Base-by-base conservation (phyloP, 2,888 invertebrate species). In the Agriopis aurantiaria region DNA sequence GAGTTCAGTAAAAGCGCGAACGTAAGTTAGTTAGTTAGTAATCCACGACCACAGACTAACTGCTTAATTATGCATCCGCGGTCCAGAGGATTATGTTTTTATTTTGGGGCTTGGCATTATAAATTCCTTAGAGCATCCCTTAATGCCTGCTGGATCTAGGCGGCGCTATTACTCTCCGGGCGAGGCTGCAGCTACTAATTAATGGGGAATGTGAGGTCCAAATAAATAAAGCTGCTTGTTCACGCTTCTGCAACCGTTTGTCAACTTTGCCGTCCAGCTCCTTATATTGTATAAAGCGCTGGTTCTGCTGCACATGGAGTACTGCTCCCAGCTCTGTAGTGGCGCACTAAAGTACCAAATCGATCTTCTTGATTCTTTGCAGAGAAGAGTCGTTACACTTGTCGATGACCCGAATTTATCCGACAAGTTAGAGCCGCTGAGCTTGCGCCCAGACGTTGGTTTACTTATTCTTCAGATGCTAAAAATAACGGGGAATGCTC, bases 31-130 rank as follows among this genome's bases (percentile, higher is more conserved):
- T 71, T 66, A 75, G 68, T 75, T 72, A 65, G 77, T 87, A 88
- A 87, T 87, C 88, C 87, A 80, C 82, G 83, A 81, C 79, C 82
- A 76, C 85, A 80, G 85, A 86, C 84, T 87, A 88, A 89, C 87
- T 86, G 89, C 86, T 89, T 89, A 85, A 90, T 91, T 90, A 90
- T 90, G 87, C 90, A 83, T 77, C 83, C 82, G 82, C 82, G 79
- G 81, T 79, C 80, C 77, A 81, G 74, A 73, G 86, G 87, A 87
- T 87, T 86, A 86, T 86, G 87, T 89, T 90, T 90, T 90, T 89
- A 89, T 90, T 89, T 88, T 82, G 80, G 82, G 80, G 83, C 86
- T 84, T 78, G 73, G 79, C 80, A 84, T 86, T 87, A 88, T 90
- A 88, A 88, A 90, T 88, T 89, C 87, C 86, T 88, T 80, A 83